Evolutionary conservation across 2,797 vertebrate genomes (phyloP), one percentile per base, ranked within the genome.

Genomic region (Chelmon rostratus): DNA sequence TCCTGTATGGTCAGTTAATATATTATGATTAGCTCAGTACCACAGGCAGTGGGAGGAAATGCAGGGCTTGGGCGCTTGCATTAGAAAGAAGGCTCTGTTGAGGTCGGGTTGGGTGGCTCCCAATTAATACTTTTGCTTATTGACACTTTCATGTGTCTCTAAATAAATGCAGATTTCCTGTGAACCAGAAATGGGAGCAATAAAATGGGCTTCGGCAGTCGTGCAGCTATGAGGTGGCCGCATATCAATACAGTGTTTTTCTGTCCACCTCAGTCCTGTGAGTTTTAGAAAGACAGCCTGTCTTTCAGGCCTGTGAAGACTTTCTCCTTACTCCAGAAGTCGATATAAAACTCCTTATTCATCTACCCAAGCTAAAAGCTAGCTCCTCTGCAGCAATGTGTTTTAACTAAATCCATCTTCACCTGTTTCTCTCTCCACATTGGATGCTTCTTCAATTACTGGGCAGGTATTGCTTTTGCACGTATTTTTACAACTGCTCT

Each of bases 401-500:
- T 89, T 81, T 75, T 38, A 64, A 83, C 31, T 37, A 77, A 64
- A n/a, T 76, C 38, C 49, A 49, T 86, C 66, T 73, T 89, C 68
- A 70, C 76, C 76, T 79, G 74, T 73, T 83, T 71, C 76, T 84
- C 74, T 69, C 76, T 79, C 75, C 59, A 78, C 63, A 44, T 68
- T 18, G 69, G 76, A 73, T 75, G 59, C 66, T 62, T 83, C 74
- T 59, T 64, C 40, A 21, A 74, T 75, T 84, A 73, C 81, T 74
- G 73, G 61, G 62, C 83, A 88, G 72, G 84, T 91, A 90, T 92
- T 90, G 89, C 86, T 90, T 94, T 93, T 89, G 79, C 85, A 87
- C 91, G 73, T 90, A 88, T 92, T 93, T 94, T 94, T 92, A 93
- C 93, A 92, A 92, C 87, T 92, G 91, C 86, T 88, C 69, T 64